Evolutionary conservation across 2,888 invertebrate species (phyloP).

Genomic region (Galerucella pusilla): DNA sequence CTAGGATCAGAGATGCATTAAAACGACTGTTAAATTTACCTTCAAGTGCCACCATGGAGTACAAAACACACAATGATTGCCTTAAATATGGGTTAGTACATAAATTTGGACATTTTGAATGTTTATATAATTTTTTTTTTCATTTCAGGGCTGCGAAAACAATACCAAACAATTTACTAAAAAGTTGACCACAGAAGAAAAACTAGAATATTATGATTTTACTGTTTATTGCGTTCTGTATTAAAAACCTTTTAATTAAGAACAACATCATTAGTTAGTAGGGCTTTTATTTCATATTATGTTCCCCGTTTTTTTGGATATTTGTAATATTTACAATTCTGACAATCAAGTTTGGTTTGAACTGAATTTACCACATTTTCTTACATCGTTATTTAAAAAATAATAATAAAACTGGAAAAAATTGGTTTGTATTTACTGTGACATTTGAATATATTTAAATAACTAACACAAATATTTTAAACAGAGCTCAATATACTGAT

Average conservation of each 20-base stretch:
- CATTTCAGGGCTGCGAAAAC: conserved; percentile 62
- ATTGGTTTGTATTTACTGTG: too few relatives aligned
- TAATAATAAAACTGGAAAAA: too few relatives aligned
- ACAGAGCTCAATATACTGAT: too few relatives aligned
- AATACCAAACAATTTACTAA: conserved; percentile 57
- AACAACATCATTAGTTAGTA: conserved; percentile 14
- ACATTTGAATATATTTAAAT: conserved; percentile 7
- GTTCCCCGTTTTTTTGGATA: not conserved
- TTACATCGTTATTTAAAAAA: too few relatives aligned
- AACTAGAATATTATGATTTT: conserved; percentile 29
- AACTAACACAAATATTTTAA: too few relatives aligned
- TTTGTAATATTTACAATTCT: not conserved
- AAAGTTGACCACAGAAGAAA: conserved; percentile 59
- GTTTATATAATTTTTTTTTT: too few relatives aligned
- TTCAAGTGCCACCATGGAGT: conserved; percentile 92
- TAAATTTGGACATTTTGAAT: conserved; percentile 3
- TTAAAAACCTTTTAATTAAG: conserved; percentile 27
- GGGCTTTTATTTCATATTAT: conserved; percentile 19
- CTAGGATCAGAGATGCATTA: conserved; percentile 93
- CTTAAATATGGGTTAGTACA: conserved; percentile 72
- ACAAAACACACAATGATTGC: conserved; percentile 86
- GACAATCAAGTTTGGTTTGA: not conserved
- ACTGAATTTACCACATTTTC: not conserved
- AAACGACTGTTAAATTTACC: conserved; percentile 96
- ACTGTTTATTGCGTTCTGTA: conserved; percentile 25